These are phyloP conservation scores for Strigamia transsilvanica DNA, from an alignment of 2,888 invertebrate species.

Conservation along the genomic window DNA sequence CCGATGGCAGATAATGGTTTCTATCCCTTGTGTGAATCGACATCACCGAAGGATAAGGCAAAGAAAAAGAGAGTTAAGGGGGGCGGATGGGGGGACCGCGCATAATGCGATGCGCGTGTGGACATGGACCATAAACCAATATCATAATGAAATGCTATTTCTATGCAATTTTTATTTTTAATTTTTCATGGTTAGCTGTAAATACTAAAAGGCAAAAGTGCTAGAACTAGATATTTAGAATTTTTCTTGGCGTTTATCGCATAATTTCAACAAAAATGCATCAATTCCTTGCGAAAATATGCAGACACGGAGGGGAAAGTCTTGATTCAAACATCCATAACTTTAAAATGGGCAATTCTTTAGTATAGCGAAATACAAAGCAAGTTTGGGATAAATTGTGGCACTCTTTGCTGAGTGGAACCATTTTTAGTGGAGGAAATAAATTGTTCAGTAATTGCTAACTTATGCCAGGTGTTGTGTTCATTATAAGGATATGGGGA, in stretches of 20 bases:
- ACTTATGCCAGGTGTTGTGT: slow-evolving; percentile 17
- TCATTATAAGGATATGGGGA: neutral
- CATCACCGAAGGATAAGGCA: slow-evolving; percentile 40
- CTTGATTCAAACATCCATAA: neutral
- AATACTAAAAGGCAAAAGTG: too few species aligned
- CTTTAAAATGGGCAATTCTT: too few species aligned
- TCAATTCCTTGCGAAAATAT: neutral
- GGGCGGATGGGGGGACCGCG: neutral
- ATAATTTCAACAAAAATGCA: too few species aligned
- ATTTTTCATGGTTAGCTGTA: too few species aligned
- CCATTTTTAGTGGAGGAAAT: neutral
- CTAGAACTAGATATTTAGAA: too few species aligned
- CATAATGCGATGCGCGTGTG: slow-evolving; percentile 25
- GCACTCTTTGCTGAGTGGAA: too few species aligned
- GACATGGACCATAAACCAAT: slow-evolving; percentile 30
- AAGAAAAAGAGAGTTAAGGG: slow-evolving; percentile 12
- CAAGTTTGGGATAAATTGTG: too few species aligned
- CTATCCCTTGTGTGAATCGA: slow-evolving; percentile 33
- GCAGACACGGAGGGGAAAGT: neutral
- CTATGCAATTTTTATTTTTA: neutral
- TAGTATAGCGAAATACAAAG: too few species aligned
- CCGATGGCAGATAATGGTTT: slow-evolving; percentile 48
- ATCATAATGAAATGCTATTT: neutral
- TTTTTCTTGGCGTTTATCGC: too few species aligned
- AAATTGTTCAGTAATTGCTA: neutral